Evolutionary conservation across 2,113 vertebrate genomes (phyloP).

Genomic region (Eubucco bourcierii): DNA sequence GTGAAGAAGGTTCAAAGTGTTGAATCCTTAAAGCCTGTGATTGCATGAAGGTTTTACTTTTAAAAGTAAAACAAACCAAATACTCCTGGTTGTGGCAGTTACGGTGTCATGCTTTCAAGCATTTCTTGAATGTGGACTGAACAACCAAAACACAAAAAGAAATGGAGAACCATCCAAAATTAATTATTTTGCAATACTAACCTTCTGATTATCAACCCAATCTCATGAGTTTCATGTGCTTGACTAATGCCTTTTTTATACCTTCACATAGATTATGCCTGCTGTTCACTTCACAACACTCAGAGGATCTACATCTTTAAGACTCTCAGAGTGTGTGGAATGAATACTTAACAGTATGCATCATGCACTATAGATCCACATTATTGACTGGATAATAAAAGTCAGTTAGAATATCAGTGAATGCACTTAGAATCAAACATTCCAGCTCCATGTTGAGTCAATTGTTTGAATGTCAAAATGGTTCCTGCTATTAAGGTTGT

Average conservation of each 20-base stretch:
- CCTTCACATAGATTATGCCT: not conserved
- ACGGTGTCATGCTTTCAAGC: not conserved
- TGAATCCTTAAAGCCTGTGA: not conserved
- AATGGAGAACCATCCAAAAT: not conserved
- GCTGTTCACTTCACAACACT: not conserved
- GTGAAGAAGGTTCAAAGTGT: not conserved
- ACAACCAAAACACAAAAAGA: not conserved
- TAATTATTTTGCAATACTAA: not conserved
- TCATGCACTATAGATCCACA: not conserved
- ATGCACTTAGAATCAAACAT: not conserved
- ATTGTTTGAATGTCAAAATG: not conserved
- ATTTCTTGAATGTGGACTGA: not conserved
- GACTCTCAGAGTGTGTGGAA: not conserved
- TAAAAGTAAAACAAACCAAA: not conserved
- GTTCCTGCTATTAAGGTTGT: not conserved
- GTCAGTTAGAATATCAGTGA: not conserved
- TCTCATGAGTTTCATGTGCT: not conserved
- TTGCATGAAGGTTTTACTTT: not conserved
- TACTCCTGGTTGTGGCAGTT: not conserved
- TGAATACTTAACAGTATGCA: not conserved
- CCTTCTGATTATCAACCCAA: not conserved
- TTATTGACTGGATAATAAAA: not conserved
- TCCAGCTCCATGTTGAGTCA: not conserved
- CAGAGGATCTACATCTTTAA: not conserved
- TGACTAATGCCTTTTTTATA: not conserved